Evolutionary conservation across 1,140 invertebrate species (phyloP), one percentile per base, ranked within the genome.

Genomic region (Solenopsis invicta): DNA sequence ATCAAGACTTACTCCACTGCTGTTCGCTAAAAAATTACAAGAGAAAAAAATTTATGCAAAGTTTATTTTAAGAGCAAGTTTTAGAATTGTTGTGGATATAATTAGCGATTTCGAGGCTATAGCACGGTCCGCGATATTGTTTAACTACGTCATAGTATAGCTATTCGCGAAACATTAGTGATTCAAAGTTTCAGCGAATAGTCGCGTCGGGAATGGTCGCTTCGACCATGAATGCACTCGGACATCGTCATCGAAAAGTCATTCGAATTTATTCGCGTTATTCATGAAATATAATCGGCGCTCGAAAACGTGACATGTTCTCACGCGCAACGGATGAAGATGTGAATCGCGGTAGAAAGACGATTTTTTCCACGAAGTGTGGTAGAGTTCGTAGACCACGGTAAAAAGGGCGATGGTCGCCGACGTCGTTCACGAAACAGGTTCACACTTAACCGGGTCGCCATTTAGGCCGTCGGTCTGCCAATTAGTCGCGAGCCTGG

Each of bases 401-500:
- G 24, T 12, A 12, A 5, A 59, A 12, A 59, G 61, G n/a, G 48
- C 48, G 81, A 89, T 18, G 61, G 41, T 56, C 37, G 29, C 50
- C 80, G 72, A 72, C 66, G 48, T 76, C 64, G 85, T 45, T 66
- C 62, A 56, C 50, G 67, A 71, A 89, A 89, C 88, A 87, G 75
- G 85, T 90, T 85, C 78, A 82, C 89, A 24, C 67, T 85, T 81
- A 72, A 37, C 67, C 54, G 66, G 54, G 62, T 85, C 85, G 78
- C 48, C 86, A 56, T 62, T 87, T 37, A 59, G 80, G 69, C 34
- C 80, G 56, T 74, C 61, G 69, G 64, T 50, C 80, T 87, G 88
- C 89, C 89, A 90, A 90, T 90, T 90, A 90, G 89, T 89, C 80
- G 82, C 80, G 66, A 84, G 45, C 50, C 59, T 62, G 45, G 50